Evolutionary conservation across 2,113 vertebrate species (phyloP).

Genomic region (Pluvialis apricaria): DNA sequence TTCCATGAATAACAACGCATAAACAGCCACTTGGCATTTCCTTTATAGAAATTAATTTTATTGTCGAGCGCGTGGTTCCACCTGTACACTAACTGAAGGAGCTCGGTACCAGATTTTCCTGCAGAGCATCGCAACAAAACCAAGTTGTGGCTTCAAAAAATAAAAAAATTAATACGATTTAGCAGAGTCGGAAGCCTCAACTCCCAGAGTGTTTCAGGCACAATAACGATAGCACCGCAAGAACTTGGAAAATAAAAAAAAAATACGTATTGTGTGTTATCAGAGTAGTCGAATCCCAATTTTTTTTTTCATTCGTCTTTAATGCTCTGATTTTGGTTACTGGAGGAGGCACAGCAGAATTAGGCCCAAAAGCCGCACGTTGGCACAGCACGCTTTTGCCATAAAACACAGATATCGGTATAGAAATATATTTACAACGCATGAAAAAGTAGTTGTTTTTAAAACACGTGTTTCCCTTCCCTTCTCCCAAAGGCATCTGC

Average conservation of each 20-base stretch:
- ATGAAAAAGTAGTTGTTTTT: not conserved
- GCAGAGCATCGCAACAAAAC: not conserved
- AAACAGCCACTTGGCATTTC: not conserved
- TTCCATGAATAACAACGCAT: not conserved
- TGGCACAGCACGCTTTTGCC: not conserved
- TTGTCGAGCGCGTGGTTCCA: not conserved
- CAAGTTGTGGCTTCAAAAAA: not conserved
- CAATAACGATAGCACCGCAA: fast-evolving
- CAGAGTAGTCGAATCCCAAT: too few relatives aligned
- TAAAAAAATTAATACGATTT: not conserved
- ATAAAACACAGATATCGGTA: not conserved
- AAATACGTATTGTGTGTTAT: too few relatives aligned
- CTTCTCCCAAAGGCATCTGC: not conserved
- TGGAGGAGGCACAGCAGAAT: not conserved
- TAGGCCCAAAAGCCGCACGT: not conserved
- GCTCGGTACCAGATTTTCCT: not conserved
- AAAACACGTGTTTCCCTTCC: not conserved
- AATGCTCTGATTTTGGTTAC: not conserved
- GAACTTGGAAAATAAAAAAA: not conserved
- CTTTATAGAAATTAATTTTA: not conserved
- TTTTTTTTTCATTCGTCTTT: not conserved
- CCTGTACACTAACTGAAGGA: fast-evolving
- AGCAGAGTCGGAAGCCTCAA: not conserved
- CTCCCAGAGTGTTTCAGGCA: not conserved
- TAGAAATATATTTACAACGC: not conserved